Base-by-base conservation (phyloP, 2,113 vertebrate species). In the Laticauda laticaudata region DNA sequence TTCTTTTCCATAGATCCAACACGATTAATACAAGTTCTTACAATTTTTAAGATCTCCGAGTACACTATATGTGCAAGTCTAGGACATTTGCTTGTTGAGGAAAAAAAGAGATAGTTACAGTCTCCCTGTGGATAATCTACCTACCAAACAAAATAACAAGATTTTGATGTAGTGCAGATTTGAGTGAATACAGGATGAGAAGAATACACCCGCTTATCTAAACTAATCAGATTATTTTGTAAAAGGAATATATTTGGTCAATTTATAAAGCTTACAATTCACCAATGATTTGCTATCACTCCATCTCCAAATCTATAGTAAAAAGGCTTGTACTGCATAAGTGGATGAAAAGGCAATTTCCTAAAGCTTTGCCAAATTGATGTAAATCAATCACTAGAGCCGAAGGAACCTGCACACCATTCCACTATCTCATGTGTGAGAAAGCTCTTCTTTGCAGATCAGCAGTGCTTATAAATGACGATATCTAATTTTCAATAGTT, bases 331-430 rank as follows among this genome's bases (percentile, higher is more conserved):
- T 95, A 94, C 48, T 94, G 95, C 92, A 91, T 93, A 96, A 94
- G 89, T 94, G 90, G 26, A 96, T 86, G 89, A 93, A 97, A 95
- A 45, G 96, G 90, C 51, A 95, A 87, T 95, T 95, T 96, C 87
- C 93, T 95, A 93, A 93, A 96, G 92, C 64, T 95, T 54, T 94
- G 64, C 59, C 94, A 92, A 96, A 96, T 88, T 95, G 90, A 92
- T 95, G 90, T 95, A 96, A 95, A 96, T 81, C 92, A 94, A 95
- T 95, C 96, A 96, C 95, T 93, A 92, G 95, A 96, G 93, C 94
- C 3, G 57, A 97, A 93, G 90, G 95, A 96, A 57, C 89, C 92
- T 88, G 88, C 39, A 91, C 43, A 93, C 18, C 61, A 15, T 12
- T 95, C 94, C 88, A 94, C 87, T 94, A 4, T 95, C 92, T 95